Evolutionary conservation across 2,888 invertebrate genomes (phyloP).

Genomic region (Xiphydria camelus): DNA sequence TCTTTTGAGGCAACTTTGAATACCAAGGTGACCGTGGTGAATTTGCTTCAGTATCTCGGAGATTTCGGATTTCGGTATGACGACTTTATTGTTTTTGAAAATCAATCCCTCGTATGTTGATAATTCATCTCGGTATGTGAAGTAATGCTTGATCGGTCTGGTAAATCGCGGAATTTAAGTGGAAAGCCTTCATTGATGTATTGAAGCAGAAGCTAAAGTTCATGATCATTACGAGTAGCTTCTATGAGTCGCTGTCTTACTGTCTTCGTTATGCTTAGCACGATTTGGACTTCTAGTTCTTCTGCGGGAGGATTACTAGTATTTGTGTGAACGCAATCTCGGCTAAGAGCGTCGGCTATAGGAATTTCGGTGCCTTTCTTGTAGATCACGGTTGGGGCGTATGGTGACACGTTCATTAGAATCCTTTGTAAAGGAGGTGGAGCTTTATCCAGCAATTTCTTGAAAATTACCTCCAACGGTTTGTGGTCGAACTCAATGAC

Average conservation of each 20-base stretch:
- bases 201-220: too few relatives aligned
- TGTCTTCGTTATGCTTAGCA: too few relatives aligned
- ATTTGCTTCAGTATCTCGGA: slow-evolving; percentile 27
- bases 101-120: too few relatives aligned
- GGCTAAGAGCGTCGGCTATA: slow-evolving; percentile 18
- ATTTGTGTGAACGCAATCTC: slow-evolving; percentile 8
- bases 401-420: slow-evolving; percentile 15
- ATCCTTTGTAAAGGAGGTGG: slow-evolving; percentile 22
- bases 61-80: slow-evolving; percentile 27
- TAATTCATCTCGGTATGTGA: too few relatives aligned
- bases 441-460: slow-evolving; percentile 23
- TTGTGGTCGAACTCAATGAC: slow-evolving; percentile 38
- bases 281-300: slow-evolving; percentile 9
- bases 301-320: slow-evolving; percentile 8
- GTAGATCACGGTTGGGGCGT: slow-evolving; percentile 16
- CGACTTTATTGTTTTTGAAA: slow-evolving; percentile 18
- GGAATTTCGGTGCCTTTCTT: slow-evolving; percentile 18
- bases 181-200: too few relatives aligned
- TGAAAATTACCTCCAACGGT: slow-evolving; percentile 31
- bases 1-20: slow-evolving; percentile 28
- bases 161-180: too few relatives aligned
- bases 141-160: too few relatives aligned
- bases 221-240: too few relatives aligned
- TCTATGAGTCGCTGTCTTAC: too few relatives aligned
- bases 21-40: slow-evolving; percentile 34